Base-by-base conservation (phyloP, 1,140 invertebrate genomes). In the Lepidurus arcticus region DNA sequence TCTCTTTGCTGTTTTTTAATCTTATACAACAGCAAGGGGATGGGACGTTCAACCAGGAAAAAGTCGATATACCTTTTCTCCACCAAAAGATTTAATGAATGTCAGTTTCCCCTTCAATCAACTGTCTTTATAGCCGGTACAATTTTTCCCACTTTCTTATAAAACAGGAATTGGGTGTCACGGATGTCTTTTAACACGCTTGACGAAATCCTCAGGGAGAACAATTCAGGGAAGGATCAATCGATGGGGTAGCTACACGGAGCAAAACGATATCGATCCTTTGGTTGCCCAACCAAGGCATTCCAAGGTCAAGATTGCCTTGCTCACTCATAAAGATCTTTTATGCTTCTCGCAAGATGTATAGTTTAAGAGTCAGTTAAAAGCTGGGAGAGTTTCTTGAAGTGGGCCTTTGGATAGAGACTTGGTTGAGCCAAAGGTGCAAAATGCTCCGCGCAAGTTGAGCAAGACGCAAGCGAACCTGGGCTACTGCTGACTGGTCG, bases 251-350 rank as follows among this genome's bases (percentile, higher is more conserved):
- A 21, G 53, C 21, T 65, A 65, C 53, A 65, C n/a, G 53, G 53
- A 65, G 53, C 53, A 65, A n/a, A 26, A 21, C n/a, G 6, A 76
- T 76, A 53, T 45, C 47, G 42, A 47, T 45, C 76, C 26, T 53
- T 42, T 76, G 44, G 44, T 76, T 8, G 21, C 26, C 42, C 74
- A 75, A 75, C 74, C 34, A 16, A 65, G 16, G 53, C 9, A 7
- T n/a, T 65, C 21, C 53, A 65, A 65, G 53, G 53, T 65, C 53
- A 65, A 65, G 53, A 65, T 65, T 13, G 53, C 53, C 1, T 21
- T 13, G 53, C 13, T 9, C 21, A 65, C 53, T 65, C 53, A 9
- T 65, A 65, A 65, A 65, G 21, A 16, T 7, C 13, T 16, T 16
- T 65, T 65, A 65, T 65, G 53, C 53, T 13, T 65, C 16, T 65